Evolutionary conservation across 2,888 invertebrate genomes (phyloP), one percentile per base, ranked within the genome.

Genomic region (Tortricodes alternella): DNA sequence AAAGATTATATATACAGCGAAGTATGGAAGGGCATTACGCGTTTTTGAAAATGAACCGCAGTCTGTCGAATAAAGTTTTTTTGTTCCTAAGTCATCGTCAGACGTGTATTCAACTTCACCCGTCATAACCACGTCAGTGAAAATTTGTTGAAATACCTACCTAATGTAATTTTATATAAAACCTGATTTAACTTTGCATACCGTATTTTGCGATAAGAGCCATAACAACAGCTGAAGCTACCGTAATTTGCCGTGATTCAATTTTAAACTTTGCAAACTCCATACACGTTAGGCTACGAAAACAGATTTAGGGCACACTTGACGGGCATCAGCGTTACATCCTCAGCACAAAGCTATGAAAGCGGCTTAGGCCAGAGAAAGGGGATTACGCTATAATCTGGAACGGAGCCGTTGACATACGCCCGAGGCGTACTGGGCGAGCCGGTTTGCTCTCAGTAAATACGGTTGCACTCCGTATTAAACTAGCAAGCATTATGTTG

Each of bases 371-470:
- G 68, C 73, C 71, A 78, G 80, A 83, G 82, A 84, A 85, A 84
- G 80, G 81, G 84, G 87, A 86, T 89, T 87, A 88, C 71, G 70
- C 75, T 68, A 81, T 89, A 88, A 89, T 89, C 88, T 87, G 83
- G 76, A 77, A 71, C 70, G 75, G 75, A 80, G 80, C 79, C 83
- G 82, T 83, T 88, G 89, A 89, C 88, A 84, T 82, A 83, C 81
- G 85, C 83, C 78, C 77, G 71, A 68, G 74, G 82, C 80, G 64
- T 53, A 64, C 62, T 59, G 52, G n/a, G 57, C 53, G 60, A 61
- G 59, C 60, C 67, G 68, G 71, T 73, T 71, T 76, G 70, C 70
- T 66, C 62, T 66, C 68, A 64, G 76, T 68, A 75, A 78, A 78
- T 70, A 73, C 64, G 58, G 65, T 63, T 66, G 68, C 66, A 67